A percentile compares a stretch with the other conserved stretches of the same genome.
Conservation (phyloP, 2,113 vertebrate species). For the Myotis yumanensis region DNA sequence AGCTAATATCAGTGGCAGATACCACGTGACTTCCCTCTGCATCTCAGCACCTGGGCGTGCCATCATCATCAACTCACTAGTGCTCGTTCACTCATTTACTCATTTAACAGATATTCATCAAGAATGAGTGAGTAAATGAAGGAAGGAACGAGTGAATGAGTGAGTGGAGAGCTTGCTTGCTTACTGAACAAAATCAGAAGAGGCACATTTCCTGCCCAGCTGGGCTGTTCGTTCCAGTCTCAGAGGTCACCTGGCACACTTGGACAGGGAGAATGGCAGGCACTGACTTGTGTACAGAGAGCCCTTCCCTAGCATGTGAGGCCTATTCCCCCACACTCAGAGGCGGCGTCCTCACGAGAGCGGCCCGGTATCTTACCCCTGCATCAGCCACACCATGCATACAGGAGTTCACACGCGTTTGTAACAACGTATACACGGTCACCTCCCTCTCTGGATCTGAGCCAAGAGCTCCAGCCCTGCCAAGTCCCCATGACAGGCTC, state of each 20-base stretch:
- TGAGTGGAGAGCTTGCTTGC: neutral
- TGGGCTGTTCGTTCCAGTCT: neutral
- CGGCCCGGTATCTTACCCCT: rapidly evolving
- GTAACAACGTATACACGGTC: neutral
- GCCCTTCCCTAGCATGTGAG: neutral
- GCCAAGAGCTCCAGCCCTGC: neutral
- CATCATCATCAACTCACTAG: neutral
- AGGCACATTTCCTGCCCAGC: neutral
- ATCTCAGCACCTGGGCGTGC: neutral
- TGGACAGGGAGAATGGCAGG: neutral
- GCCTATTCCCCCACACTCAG: neutral
- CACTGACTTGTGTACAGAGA: neutral
- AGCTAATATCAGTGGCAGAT: constrained; percentile 60
- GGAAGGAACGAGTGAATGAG: neutral
- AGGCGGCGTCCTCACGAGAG: neutral
- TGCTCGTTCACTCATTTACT: too few relatives aligned
- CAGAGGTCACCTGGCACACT: neutral
- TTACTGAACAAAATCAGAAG: neutral
- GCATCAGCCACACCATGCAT: rapidly evolving
- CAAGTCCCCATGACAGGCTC: neutral
- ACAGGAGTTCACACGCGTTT: neutral
- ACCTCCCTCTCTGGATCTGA: neutral
- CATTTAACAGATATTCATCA: too few relatives aligned
- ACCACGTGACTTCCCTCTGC: constrained; percentile 1
- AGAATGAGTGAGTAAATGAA: neutral